Conservation (phyloP, 2,797 vertebrate species). For the Centroberyx gerrardi region DNA sequence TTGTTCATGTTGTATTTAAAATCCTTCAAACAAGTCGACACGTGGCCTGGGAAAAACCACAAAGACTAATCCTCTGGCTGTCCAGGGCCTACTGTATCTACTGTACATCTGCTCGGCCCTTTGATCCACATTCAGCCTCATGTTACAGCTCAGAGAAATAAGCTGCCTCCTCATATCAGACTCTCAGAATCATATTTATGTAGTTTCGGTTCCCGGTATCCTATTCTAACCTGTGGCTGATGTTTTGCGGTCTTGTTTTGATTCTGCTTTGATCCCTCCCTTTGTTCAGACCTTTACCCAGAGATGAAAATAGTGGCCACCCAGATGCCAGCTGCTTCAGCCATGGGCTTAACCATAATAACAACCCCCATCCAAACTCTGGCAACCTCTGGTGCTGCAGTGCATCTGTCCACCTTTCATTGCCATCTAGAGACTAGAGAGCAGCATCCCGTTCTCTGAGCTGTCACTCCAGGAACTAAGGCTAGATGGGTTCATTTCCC, state of each 20-base stretch:
- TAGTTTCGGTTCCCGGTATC: constrained; percentile 1
- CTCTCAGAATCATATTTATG: constrained; percentile 17
- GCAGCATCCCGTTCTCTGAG: constrained; percentile 14
- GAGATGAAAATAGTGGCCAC: constrained; percentile 41
- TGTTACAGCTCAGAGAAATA: constrained; percentile 56
- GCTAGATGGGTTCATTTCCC: neutral
- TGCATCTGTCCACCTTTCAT: constrained; percentile 31
- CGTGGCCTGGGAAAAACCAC: constrained; percentile 42
- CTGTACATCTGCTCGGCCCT: constrained; percentile 76
- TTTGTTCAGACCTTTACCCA: constrained; percentile 21
- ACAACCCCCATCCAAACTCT: constrained; percentile 28
- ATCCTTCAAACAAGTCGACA: constrained; percentile 43
- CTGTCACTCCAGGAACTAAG: constrained; percentile 15
- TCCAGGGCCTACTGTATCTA: constrained; percentile 56
- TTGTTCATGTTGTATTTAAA: constrained; percentile 58
- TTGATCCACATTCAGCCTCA: constrained; percentile 71
- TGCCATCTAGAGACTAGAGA: constrained; percentile 19
- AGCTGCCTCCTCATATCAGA: constrained; percentile 45
- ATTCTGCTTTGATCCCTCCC: constrained; percentile 32
- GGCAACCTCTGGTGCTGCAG: constrained; percentile 39
- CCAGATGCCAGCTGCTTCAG: constrained; percentile 49
- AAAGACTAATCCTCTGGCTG: constrained; percentile 73
- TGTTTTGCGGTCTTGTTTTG: constrained; percentile 30
- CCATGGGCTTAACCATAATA: constrained; percentile 18
- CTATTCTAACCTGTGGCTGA: neutral